These are phyloP conservation scores for Alectoris magna DNA, from an alignment of 2,797 vertebrate species.

Conservation along the genomic window DNA sequence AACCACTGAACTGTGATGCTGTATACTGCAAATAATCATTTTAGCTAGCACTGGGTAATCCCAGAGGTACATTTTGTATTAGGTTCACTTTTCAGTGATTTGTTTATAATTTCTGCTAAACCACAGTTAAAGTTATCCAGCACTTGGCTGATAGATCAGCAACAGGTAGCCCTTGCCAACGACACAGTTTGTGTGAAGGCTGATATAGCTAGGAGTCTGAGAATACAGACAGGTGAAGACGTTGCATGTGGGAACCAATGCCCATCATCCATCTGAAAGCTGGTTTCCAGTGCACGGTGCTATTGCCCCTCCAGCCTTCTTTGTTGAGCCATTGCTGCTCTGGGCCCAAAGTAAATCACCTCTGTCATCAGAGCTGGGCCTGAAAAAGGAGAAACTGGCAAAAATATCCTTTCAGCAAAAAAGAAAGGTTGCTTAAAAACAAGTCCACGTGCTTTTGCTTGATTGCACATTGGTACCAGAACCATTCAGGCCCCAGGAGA, in stretches of 20 bases:
- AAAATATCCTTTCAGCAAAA: constrained; percentile 69
- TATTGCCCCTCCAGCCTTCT: constrained; percentile 1
- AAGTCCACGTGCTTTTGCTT: constrained; percentile 27
- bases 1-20: neutral
- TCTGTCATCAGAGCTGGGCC: constrained; percentile 38
- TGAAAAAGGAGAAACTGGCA: constrained; percentile 62
- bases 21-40: constrained; percentile 19
- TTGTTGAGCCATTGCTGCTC: constrained; percentile 36
- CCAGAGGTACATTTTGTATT: constrained; percentile 32
- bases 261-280: constrained; percentile 35
- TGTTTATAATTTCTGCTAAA: constrained; percentile 76
- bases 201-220: constrained; percentile 29
- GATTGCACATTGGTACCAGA: constrained; percentile 1
- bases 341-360: constrained; percentile 5
- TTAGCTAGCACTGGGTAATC: neutral
- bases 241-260: constrained; percentile 17
- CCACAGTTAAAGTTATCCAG: constrained; percentile 61
- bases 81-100: constrained; percentile 67
- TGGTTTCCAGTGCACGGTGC: neutral
- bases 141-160: constrained; percentile 49
- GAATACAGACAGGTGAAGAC: constrained; percentile 40
- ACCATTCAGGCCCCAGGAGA: neutral
- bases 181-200: constrained; percentile 57
- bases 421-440: constrained; percentile 58
- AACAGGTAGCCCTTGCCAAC: constrained; percentile 56